Base-by-base conservation (phyloP, 2,797 vertebrate genomes). In the Pterois miles region DNA sequence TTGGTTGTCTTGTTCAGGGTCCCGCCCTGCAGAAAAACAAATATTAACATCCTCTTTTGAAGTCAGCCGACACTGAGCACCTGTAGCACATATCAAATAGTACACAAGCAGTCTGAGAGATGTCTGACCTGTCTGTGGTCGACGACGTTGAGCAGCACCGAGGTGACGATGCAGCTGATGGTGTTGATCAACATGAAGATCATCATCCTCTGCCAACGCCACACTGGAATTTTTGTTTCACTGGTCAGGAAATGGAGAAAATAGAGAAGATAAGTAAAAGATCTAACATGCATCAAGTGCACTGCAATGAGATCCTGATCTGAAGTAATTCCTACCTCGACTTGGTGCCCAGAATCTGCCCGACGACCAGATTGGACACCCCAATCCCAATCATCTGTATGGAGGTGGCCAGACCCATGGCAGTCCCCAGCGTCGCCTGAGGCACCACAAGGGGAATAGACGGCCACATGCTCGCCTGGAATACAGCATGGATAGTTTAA, bases 181-280 rank as follows among this genome's bases (percentile, higher is more conserved):
- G 95, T 96, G 84, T 97, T 97, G 56, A 92, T 94, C 89, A 97
- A 72, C 95, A 96, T 95, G 81, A 97, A 96, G 86, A 96, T 91
- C 96, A 96, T 96, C 95, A 96, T 95, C 86, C 91, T 91, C 74
- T 97, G 96, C 95, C 96, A 97, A 43, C 88, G 91, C 96, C 95
- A 95, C 57, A 97, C 8, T 0, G 95, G 95, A 43, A 96, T 97
- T 93, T 96, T 97, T 3, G 83, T 69, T 74, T 96, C 95, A 84
- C 96, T 97, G 16, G 6, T 11, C 16, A 27, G 68, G 2, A 74
- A 52, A 72, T 1, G 0, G 6, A 59, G 36, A 62, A 74, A 65
- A 59, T 6, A 11, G 8, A 4, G 8, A 0, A 29, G 14, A 33
- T 60, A 10, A 74, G 53, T 23, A 18, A 46, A 48, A 34, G 1